Evolutionary conservation across 2,797 vertebrate species (phyloP).

Genomic region (Chromobotia macracanthus): DNA sequence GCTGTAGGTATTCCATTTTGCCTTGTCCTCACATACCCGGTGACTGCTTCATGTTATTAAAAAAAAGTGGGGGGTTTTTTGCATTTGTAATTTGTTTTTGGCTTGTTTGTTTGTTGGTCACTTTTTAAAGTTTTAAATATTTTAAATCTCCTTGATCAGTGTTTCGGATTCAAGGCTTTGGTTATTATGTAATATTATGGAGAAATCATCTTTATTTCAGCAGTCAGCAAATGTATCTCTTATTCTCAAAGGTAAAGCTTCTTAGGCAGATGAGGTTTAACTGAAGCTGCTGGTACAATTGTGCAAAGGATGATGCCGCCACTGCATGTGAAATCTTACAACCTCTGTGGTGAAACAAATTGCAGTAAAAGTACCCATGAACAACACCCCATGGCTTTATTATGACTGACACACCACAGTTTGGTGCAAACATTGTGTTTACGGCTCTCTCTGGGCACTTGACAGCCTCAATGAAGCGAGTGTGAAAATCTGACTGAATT

Average conservation of each 20-base stretch:
- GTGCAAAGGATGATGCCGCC: constrained; percentile 18
- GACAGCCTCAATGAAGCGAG: constrained; percentile 10
- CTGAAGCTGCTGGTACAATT: constrained; percentile 23
- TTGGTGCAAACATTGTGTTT: constrained; percentile 39
- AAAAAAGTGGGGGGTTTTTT: background rate
- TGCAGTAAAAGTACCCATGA: constrained; percentile 54
- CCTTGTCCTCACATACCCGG: constrained; percentile 49
- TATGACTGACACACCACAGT: constrained; percentile 43
- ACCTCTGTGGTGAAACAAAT: constrained; percentile 37
- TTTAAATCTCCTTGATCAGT: background rate
- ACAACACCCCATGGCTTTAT: constrained; percentile 44
- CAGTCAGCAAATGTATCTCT: background rate
- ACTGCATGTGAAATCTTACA: constrained; percentile 19
- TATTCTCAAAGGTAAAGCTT: constrained; percentile 25
- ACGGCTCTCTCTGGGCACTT: constrained; percentile 10
- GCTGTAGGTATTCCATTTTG: constrained; percentile 32
- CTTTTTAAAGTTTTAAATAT: background rate
- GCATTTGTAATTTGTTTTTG: background rate
- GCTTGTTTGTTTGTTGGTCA: background rate
- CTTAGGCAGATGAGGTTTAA: constrained; percentile 35
- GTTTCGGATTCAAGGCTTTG: background rate
- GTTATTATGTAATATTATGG: constrained; percentile 12
- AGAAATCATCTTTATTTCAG: constrained; percentile 27
- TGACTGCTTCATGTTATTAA: background rate
- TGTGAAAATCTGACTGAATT: constrained; percentile 14